A percentile compares a stretch with the other conserved stretches of the same genome.
phyloP scores from a whole-genome alignment of 2,888 invertebrate species.

The Eurytoma californica region DNA sequence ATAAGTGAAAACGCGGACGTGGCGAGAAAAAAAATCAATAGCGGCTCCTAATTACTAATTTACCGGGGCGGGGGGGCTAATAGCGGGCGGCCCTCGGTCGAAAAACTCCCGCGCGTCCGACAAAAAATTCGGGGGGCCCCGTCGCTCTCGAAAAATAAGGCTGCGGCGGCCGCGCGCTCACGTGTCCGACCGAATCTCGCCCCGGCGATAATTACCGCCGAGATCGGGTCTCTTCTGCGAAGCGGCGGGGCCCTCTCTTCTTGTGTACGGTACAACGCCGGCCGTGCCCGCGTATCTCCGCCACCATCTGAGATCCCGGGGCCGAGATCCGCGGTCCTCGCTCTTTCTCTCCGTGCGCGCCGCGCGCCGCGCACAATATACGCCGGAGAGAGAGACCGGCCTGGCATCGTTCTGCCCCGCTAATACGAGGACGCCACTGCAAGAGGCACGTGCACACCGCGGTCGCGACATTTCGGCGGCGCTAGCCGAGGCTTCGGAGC shows the following conservation, averaged over 20 bases:
- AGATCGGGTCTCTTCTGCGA: slow-evolving; percentile 24
- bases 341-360: neutral
- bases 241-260: slow-evolving; percentile 2
- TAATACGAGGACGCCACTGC: neutral
- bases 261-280: slow-evolving; percentile 23
- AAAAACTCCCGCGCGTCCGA: slow-evolving; percentile 32
- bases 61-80: neutral
- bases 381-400: neutral
- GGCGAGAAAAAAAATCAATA: no score
- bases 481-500: no score
- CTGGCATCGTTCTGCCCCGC: neutral
- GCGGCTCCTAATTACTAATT: neutral
- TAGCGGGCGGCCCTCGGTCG: neutral
- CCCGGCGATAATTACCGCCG: slow-evolving; percentile 51
- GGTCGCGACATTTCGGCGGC: no score
- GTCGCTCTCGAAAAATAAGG: neutral
- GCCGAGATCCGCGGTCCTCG: slow-evolving; percentile 26
- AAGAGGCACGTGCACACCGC: neutral
- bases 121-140: no score
- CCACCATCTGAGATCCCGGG: slow-evolving; percentile 49
- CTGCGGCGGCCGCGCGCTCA: neutral
- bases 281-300: slow-evolving; percentile 37
- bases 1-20: no score
- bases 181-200: slow-evolving; percentile 3
- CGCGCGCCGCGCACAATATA: slow-evolving; percentile 10